phyloP scores from a whole-genome alignment of 2,888 invertebrate genomes.

The Ochlodes sylvanus region DNA sequence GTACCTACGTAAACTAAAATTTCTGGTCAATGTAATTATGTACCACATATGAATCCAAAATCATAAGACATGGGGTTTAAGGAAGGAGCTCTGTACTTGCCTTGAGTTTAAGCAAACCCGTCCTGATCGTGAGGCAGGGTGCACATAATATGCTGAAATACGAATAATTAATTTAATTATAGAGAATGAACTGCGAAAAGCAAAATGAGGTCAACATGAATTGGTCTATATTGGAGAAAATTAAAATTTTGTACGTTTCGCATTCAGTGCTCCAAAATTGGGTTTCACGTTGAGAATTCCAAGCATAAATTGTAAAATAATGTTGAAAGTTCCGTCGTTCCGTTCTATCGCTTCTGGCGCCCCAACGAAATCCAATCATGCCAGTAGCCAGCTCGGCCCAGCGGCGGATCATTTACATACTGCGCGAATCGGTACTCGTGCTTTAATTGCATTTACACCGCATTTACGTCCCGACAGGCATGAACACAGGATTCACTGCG shows the following conservation, averaged over 20 bases:
- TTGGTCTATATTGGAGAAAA: background rate
- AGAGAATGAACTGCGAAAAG: too few species aligned
- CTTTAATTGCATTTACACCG: conserved; percentile 22
- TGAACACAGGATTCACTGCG: background rate
- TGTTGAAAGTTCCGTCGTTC: conserved; percentile 30
- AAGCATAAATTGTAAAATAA: conserved; percentile 35
- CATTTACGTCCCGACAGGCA: conserved; percentile 15
- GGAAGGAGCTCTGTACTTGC: too few species aligned
- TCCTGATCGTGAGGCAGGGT: too few species aligned
- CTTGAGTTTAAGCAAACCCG: too few species aligned
- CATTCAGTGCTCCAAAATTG: conserved; percentile 10
- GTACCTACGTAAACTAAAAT: too few species aligned
- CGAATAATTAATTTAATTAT: too few species aligned
- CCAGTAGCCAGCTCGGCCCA: conserved; percentile 3
- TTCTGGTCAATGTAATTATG: too few species aligned
- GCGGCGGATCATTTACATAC: conserved; percentile 25
- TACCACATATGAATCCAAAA: too few species aligned
- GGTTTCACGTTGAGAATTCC: background rate
- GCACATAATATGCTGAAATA: too few species aligned
- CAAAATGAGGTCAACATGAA: background rate
- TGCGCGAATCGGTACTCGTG: conserved; percentile 11
- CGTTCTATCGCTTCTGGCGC: conserved; percentile 24
- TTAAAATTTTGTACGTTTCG: conserved; percentile 11
- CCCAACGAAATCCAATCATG: conserved; percentile 25
- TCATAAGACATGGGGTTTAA: too few species aligned